These are phyloP conservation scores for Sebastes jordani DNA, from an alignment of 2,797 vertebrate genomes.

Conservation along the genomic window DNA sequence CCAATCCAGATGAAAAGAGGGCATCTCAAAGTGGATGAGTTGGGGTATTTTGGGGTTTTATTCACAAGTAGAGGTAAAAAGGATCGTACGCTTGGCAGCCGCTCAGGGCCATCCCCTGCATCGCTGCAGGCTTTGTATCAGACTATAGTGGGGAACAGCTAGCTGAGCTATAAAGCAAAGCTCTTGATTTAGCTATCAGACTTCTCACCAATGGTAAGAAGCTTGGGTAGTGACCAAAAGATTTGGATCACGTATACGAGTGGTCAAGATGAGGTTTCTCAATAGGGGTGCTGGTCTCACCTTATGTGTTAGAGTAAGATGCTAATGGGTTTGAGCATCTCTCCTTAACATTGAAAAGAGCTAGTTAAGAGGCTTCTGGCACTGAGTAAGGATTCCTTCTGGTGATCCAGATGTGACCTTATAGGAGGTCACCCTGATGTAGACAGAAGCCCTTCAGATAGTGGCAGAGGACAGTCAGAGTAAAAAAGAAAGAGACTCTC, in stretches of 20 bases:
- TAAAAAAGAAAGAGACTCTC: slow-evolving; percentile 3
- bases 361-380: neutral
- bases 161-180: slow-evolving; percentile 12
- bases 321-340: neutral
- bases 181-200: slow-evolving; percentile 3
- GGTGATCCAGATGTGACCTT: slow-evolving; percentile 33
- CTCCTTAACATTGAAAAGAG: neutral
- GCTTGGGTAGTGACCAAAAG: neutral
- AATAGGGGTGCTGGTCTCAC: neutral
- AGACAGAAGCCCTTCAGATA: neutral
- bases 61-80: neutral
- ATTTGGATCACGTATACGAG: slow-evolving; percentile 1
- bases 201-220: slow-evolving; percentile 7
- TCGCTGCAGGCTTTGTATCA: slow-evolving; percentile 11
- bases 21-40: neutral
- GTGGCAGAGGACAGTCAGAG: neutral
- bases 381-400: neutral
- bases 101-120: neutral
- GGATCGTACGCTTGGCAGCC: neutral
- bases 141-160: slow-evolving; percentile 1
- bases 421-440: slow-evolving; percentile 7
- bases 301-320: neutral
- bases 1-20: neutral
- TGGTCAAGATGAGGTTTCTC: neutral
- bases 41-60: neutral